phyloP scores from a whole-genome alignment of 1,140 invertebrate genomes.

The Pogonomyrmex barbatus region DNA sequence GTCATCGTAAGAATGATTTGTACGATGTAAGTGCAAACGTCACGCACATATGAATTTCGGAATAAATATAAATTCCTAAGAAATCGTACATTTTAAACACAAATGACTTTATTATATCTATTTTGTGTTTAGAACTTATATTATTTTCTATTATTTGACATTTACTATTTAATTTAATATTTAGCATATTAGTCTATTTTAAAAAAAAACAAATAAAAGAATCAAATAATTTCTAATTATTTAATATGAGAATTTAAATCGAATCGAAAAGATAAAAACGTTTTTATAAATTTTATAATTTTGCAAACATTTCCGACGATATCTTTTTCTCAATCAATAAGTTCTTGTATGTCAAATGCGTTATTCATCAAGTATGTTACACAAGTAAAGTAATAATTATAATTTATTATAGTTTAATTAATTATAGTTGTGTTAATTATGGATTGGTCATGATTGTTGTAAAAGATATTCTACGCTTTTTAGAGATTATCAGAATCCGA shows the following conservation, averaged over 20 bases:
- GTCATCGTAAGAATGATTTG: conserved; percentile 30
- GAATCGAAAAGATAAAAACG: background rate
- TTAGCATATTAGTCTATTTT: background rate
- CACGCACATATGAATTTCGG: background rate
- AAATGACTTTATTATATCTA: background rate
- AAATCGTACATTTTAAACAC: background rate
- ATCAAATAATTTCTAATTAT: background rate
- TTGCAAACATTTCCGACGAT: background rate
- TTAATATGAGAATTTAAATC: background rate
- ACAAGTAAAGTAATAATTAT: background rate
- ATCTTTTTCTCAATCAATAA: background rate
- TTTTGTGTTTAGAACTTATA: background rate
- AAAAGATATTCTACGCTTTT: conserved; percentile 1
- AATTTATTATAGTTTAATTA: too few relatives aligned
- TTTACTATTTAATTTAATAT: background rate
- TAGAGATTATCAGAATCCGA: background rate
- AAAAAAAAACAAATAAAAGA: background rate
- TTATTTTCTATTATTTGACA: background rate
- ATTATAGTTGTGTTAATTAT: conserved; percentile 29
- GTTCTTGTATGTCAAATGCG: background rate
- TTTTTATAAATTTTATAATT: background rate
- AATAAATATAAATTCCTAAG: background rate
- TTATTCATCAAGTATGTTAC: background rate
- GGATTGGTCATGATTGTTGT: conserved; percentile 1
- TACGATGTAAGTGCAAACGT: background rate